Evolutionary conservation across 1,140 invertebrate genomes (phyloP).

Genomic region (Schlechtendalia chinensis): DNA sequence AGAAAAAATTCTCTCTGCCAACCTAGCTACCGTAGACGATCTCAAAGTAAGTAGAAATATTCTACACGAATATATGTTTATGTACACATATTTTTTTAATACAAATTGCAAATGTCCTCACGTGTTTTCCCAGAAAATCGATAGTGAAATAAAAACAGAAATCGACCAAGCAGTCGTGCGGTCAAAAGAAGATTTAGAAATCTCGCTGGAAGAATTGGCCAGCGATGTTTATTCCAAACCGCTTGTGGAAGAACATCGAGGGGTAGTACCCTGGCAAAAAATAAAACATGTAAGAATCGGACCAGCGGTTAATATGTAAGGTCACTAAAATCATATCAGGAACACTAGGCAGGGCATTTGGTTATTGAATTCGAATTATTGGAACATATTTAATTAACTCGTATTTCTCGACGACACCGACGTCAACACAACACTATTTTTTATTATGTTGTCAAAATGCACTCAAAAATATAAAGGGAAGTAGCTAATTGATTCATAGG

Average conservation of each 20-base stretch:
- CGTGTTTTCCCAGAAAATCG: conserved; percentile 69
- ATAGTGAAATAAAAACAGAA: conserved; percentile 73
- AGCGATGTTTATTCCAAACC: conserved; percentile 80
- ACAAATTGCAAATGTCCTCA: background rate
- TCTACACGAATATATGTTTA: background rate
- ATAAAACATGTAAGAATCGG: conserved; percentile 60
- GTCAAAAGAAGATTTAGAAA: conserved; percentile 77
- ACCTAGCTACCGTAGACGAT: conserved; percentile 72
- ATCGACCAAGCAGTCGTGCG: conserved; percentile 82
- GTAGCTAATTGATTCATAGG: too few relatives aligned
- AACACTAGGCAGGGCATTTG: background rate
- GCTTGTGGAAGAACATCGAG: conserved; percentile 65
- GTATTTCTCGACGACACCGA: too few relatives aligned
- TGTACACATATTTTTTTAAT: background rate
- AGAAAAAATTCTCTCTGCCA: conserved; percentile 69
- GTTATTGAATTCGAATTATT: background rate
- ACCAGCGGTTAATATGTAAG: conserved; percentile 59
- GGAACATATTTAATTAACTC: background rate
- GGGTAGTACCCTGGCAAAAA: conserved; percentile 61
- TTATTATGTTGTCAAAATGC: background rate
- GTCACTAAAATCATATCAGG: background rate
- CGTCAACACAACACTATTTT: background rate
- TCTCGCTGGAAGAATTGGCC: conserved; percentile 77
- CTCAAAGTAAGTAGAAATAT: conserved; percentile 64
- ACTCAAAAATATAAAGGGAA: background rate